A percentile compares a stretch with the other conserved stretches of the same genome.
These are phyloP conservation scores for Styela plicata DNA, from an alignment of 23 tunicate genomes.

Conservation along the genomic window DNA sequence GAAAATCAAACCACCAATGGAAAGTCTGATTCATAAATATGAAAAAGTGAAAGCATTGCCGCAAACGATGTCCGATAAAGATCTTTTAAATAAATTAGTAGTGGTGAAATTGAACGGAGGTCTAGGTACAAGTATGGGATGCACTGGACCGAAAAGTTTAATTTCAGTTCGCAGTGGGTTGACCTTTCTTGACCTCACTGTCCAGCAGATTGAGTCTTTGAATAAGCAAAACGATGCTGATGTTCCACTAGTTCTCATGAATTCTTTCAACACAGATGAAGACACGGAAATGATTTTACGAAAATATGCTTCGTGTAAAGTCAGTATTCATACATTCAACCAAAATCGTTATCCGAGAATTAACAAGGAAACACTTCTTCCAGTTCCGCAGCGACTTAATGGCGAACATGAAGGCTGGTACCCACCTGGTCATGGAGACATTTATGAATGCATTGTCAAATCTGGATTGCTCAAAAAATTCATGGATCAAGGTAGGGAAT, in stretches of 20 bases:
- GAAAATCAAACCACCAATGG: conserved; percentile 84
- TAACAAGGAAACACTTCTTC: conserved; percentile 92
- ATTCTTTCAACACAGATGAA: conserved; percentile 95
- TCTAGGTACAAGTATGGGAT: conserved; percentile 95
- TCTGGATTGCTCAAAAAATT: conserved; percentile 75
- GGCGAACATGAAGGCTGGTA: conserved; percentile 91
- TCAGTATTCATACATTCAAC: conserved; percentile 84
- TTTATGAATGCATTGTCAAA: conserved; percentile 79
- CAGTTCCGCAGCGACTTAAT: conserved; percentile 67
- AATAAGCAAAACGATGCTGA: conserved; percentile 74
- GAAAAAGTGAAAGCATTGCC: conserved; percentile 30
- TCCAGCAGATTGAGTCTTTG: conserved; percentile 92
- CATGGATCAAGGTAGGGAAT: conserved; percentile 60
- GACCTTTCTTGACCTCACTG: conserved; percentile 91
- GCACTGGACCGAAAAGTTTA: conserved; percentile 93
- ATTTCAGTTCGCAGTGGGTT: conserved; percentile 92
- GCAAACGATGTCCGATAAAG: conserved; percentile 35
- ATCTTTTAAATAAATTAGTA: conserved; percentile 76
- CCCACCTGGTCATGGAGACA: conserved; percentile 99
- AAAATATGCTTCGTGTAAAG: conserved; percentile 87
- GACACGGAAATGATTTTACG: conserved; percentile 90
- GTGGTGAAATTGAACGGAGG: conserved; percentile 97
- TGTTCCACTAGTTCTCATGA: conserved; percentile 95
- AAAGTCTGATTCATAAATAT: conserved; percentile 65
- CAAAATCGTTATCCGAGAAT: conserved; percentile 97